Percentiles rank a stretch among this genome's conserved stretches.
Conservation (phyloP, 2,888 invertebrate species). For the Ptychoptera albimana region DNA sequence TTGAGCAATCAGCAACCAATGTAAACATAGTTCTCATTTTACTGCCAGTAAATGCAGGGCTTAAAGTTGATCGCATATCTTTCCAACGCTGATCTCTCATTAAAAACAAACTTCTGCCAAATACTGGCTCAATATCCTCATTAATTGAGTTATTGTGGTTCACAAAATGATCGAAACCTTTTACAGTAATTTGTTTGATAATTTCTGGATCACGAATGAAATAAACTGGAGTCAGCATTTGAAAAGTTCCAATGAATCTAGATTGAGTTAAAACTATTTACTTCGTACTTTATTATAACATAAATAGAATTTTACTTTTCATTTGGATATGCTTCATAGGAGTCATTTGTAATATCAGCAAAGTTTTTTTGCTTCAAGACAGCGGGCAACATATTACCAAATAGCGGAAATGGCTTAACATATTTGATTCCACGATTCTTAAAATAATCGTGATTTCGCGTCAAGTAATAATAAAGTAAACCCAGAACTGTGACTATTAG, state of each 20-base stretch:
- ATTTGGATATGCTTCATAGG: neutral
- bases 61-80: slow-evolving; percentile 31
- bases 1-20: slow-evolving; percentile 20
- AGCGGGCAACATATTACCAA: neutral
- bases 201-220: slow-evolving; percentile 32
- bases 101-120: slow-evolving; percentile 6
- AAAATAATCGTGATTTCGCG: slow-evolving; percentile 1
- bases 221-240: slow-evolving; percentile 21
- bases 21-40: slow-evolving; percentile 32
- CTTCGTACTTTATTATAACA: too few species aligned
- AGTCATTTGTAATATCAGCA: neutral
- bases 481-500: neutral
- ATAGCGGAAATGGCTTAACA: slow-evolving; percentile 1
- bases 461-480: neutral
- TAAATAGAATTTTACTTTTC: neutral
- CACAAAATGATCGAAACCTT: slow-evolving; percentile 9
- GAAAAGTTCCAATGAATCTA: too few species aligned
- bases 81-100: slow-evolving; percentile 18
- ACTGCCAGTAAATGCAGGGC: slow-evolving; percentile 32
- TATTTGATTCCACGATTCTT: neutral
- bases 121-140: slow-evolving; percentile 20
- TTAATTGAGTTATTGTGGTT: slow-evolving; percentile 5
- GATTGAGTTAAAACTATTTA: neutral
- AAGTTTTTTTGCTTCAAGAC: neutral
- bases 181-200: slow-evolving; percentile 21